Conservation (phyloP, 2,113 vertebrate species). For the Etheostoma spectabile region DNA sequence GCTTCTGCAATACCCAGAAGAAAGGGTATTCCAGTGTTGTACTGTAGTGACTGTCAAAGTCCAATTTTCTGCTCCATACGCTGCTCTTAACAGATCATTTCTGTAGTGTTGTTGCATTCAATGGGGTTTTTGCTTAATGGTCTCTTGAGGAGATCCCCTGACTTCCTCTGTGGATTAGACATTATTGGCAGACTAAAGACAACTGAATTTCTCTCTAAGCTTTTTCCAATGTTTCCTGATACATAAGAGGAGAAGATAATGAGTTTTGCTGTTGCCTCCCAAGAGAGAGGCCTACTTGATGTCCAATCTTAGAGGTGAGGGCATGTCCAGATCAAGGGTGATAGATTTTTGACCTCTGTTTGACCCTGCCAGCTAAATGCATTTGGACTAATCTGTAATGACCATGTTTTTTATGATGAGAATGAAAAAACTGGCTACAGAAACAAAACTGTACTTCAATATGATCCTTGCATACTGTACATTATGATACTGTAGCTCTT, state of each 20-base stretch:
- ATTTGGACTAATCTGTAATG: background rate
- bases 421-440: background rate
- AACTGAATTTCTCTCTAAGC: constrained; percentile 21
- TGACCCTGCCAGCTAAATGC: background rate
- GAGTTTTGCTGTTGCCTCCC: constrained; percentile 34
- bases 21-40: background rate
- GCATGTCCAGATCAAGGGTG: background rate
- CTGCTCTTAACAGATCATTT: background rate
- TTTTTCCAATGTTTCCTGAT: constrained; percentile 25
- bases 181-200: constrained; percentile 30
- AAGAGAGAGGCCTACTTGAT: constrained; percentile 7
- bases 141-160: constrained; percentile 1
- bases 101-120: background rate
- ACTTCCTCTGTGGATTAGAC: constrained; percentile 3
- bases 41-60: background rate
- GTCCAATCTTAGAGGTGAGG: background rate
- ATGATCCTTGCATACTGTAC: background rate
- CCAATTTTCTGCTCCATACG: constrained; percentile 5
- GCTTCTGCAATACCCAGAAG: no score
- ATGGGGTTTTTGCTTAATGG: constrained; percentile 3
- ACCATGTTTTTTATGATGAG: background rate
- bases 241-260: constrained; percentile 36
- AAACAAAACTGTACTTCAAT: background rate
- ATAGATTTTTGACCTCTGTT: background rate
- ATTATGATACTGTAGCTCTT: background rate